Conservation (phyloP, 1,140 invertebrate species). For the Orussus abietinus region DNA sequence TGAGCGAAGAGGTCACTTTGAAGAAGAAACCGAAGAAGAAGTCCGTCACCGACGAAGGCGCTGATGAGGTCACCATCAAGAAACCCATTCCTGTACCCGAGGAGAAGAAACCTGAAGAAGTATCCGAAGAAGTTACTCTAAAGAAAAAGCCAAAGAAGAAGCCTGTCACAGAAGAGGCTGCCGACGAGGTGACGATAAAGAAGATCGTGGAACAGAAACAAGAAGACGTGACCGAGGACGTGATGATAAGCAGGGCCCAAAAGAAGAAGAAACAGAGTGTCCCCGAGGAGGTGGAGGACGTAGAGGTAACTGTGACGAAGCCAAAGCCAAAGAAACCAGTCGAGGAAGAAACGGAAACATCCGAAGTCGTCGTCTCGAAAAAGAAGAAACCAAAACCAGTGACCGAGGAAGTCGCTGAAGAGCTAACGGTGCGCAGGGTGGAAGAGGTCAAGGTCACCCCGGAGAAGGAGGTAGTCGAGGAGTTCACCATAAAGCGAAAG, state of each 20-base stretch:
- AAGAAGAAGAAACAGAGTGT: constrained; percentile 32
- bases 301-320: constrained; percentile 28
- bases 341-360: constrained; percentile 21
- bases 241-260: constrained; percentile 44
- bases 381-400: constrained; percentile 21
- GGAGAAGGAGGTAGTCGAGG: constrained; percentile 20
- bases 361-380: constrained; percentile 19
- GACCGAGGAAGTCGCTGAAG: constrained; percentile 44
- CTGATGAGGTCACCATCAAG: constrained; percentile 23
- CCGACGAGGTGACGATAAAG: constrained; percentile 39
- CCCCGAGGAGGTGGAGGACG: constrained; percentile 32
- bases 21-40: constrained; percentile 35
- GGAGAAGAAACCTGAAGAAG: constrained; percentile 35
- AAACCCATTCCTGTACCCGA: constrained; percentile 18
- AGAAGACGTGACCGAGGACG: constrained; percentile 45
- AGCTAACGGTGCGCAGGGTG: constrained; percentile 34
- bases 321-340: constrained; percentile 23
- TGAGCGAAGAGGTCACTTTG: constrained; percentile 30
- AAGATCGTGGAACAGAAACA: constrained; percentile 26
- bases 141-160: constrained; percentile 40
- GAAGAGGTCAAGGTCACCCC: constrained; percentile 21
- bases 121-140: constrained; percentile 44
- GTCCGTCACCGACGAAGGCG: constrained; percentile 17
- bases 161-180: constrained; percentile 45
- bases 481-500: constrained; percentile 55